These are phyloP conservation scores for Sternarchorhynchus goeldii DNA, from an alignment of 2,797 vertebrate species.

Conservation along the genomic window DNA sequence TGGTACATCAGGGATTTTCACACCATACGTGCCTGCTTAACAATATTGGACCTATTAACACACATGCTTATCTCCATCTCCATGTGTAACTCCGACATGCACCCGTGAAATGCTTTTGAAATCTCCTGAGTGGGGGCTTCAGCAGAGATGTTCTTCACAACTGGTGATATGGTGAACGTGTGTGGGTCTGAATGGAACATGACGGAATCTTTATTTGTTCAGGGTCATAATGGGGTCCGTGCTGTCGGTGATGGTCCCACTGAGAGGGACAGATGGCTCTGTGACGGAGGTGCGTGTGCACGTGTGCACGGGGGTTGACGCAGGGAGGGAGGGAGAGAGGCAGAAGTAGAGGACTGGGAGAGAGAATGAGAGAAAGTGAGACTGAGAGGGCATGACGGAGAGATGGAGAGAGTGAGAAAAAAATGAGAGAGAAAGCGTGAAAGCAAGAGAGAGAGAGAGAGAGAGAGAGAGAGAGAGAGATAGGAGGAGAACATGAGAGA, in stretches of 20 bases:
- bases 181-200: conserved; percentile 22
- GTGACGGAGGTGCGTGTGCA: conserved; percentile 11
- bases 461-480: no score
- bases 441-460: no score
- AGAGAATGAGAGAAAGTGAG: conserved; percentile 7
- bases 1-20: no score
- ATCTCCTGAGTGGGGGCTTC: not conserved
- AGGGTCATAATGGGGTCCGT: conserved; percentile 19
- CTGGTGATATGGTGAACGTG: conserved; percentile 25
- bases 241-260: conserved; percentile 17
- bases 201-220: conserved; percentile 34
- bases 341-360: not conserved
- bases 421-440: conserved; percentile 15
- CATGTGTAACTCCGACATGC: no score
- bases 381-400: no score
- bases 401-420: conserved; percentile 28
- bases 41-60: not conserved
- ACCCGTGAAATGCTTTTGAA: no score
- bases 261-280: conserved; percentile 36
- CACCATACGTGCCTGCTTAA: not conserved
- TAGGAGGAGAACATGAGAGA: no score
- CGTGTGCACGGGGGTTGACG: not conserved
- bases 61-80: no score
- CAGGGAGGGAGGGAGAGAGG: conserved; percentile 3
- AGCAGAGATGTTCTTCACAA: not conserved